These are phyloP conservation scores for Lycopodina hypogea DNA, from an alignment of 37 sponge, comb jelly and placozoan species.

Conservation along the genomic window DNA sequence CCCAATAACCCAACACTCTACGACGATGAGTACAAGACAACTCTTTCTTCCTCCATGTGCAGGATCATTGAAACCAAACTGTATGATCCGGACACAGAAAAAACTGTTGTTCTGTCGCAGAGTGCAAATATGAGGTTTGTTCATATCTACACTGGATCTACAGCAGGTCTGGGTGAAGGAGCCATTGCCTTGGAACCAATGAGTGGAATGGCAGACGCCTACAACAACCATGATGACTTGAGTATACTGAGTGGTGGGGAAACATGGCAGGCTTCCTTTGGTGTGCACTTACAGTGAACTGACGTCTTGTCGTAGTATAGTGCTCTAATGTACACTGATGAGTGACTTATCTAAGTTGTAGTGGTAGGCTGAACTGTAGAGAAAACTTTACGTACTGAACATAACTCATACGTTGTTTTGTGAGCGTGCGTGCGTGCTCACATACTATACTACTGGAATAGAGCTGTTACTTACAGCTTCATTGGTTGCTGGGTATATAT, in stretches of 20 bases:
- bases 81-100: conserved; percentile 43
- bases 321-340: too few species aligned
- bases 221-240: conserved; percentile 69
- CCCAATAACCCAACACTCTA: conserved; percentile 45
- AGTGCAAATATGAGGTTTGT: conserved; percentile 54
- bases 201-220: conserved; percentile 78
- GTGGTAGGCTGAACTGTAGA: too few species aligned
- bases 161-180: conserved; percentile 18
- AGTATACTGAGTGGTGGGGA: conserved; percentile 62
- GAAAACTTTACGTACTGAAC: too few species aligned
- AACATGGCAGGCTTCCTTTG: conserved; percentile 63
- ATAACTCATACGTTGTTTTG: too few species aligned
- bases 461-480: too few species aligned
- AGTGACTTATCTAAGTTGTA: too few species aligned
- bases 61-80: conserved; percentile 13
- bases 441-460: too few species aligned
- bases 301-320: not conserved
- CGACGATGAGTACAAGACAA: conserved; percentile 68
- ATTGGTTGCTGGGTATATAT: too few species aligned
- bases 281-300: conserved; percentile 48
- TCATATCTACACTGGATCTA: conserved; percentile 67
- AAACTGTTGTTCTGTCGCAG: conserved; percentile 60
- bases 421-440: too few species aligned
- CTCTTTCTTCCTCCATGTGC: not conserved
- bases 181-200: conserved; percentile 79